Percentiles rank a stretch among this genome's conserved stretches.
Conservation (phyloP, 2,113 vertebrate species). For the Orientallactaga bullata region DNA sequence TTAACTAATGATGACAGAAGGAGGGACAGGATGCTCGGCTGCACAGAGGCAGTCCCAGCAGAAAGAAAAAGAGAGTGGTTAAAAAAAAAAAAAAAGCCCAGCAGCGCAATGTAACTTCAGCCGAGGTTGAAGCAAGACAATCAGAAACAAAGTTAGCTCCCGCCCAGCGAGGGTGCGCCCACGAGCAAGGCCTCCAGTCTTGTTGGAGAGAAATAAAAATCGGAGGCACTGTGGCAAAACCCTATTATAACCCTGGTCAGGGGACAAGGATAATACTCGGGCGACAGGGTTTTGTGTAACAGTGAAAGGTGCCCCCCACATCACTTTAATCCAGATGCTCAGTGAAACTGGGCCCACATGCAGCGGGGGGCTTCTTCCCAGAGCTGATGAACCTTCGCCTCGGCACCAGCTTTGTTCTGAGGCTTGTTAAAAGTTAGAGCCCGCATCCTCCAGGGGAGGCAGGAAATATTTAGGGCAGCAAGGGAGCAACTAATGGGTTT, state of each 20-base stretch:
- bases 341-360: background rate
- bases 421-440: constrained; percentile 79
- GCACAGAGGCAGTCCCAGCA: constrained; percentile 65
- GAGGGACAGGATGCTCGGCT: constrained; percentile 59
- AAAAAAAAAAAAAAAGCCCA: constrained; percentile 61
- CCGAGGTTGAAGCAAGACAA: constrained; percentile 70
- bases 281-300: constrained; percentile 68
- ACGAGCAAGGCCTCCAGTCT: constrained; percentile 37
- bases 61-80: constrained; percentile 45
- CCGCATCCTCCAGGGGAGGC: constrained; percentile 32
- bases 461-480: constrained; percentile 78
- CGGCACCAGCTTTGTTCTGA: constrained; percentile 73
- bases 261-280: constrained; percentile 65
- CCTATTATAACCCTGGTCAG: constrained; percentile 71
- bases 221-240: constrained; percentile 53
- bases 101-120: constrained; percentile 48
- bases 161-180: constrained; percentile 48
- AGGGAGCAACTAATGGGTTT: constrained; percentile 70
- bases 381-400: constrained; percentile 53
- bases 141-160: constrained; percentile 74
- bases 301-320: constrained; percentile 50
- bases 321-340: constrained; percentile 73
- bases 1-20: constrained; percentile 76
- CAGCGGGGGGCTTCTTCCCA: constrained; percentile 70
- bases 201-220: constrained; percentile 68